These are phyloP conservation scores for Elysia crispata DNA, from an alignment of 2,888 invertebrate genomes.

Conservation along the genomic window DNA sequence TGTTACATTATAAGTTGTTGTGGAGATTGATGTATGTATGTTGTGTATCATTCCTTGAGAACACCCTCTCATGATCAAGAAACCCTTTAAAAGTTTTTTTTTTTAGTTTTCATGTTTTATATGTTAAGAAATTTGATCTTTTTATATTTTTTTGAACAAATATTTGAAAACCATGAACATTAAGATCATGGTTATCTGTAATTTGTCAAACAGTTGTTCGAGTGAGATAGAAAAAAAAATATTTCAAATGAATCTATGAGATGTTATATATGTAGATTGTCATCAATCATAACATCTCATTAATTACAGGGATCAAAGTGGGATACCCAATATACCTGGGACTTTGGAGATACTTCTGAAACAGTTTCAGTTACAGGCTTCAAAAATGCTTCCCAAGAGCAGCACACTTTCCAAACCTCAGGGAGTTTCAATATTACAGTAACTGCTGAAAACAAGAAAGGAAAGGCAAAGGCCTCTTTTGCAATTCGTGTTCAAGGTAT, in stretches of 20 bases:
- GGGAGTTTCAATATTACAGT: slow-evolving; percentile 63
- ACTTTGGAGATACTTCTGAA: slow-evolving; percentile 57
- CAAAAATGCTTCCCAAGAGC: slow-evolving; percentile 51
- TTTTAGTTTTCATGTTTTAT: background rate
- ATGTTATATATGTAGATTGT: too few species aligned
- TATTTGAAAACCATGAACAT: too few species aligned
- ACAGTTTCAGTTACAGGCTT: slow-evolving; percentile 52
- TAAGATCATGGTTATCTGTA: too few species aligned
- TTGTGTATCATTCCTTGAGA: too few species aligned
- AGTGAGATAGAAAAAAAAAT: too few species aligned
- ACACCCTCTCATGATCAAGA: too few species aligned
- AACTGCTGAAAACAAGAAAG: slow-evolving; percentile 61
- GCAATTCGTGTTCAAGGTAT: slow-evolving; percentile 60
- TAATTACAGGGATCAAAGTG: slow-evolving; percentile 60
- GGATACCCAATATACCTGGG: slow-evolving; percentile 63
- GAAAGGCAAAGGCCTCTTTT: slow-evolving; percentile 51
- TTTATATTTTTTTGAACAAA: background rate
- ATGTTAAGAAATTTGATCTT: background rate
- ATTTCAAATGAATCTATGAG: too few species aligned
- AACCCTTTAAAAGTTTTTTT: too few species aligned
- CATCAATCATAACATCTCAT: too few species aligned
- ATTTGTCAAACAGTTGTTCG: slow-evolving; percentile 4
- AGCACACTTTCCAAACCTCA: slow-evolving; percentile 55
- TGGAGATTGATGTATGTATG: background rate
- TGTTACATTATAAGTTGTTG: too few species aligned